Base-by-base conservation (phyloP, 2,113 vertebrate genomes). In the Eclectus roratus region DNA sequence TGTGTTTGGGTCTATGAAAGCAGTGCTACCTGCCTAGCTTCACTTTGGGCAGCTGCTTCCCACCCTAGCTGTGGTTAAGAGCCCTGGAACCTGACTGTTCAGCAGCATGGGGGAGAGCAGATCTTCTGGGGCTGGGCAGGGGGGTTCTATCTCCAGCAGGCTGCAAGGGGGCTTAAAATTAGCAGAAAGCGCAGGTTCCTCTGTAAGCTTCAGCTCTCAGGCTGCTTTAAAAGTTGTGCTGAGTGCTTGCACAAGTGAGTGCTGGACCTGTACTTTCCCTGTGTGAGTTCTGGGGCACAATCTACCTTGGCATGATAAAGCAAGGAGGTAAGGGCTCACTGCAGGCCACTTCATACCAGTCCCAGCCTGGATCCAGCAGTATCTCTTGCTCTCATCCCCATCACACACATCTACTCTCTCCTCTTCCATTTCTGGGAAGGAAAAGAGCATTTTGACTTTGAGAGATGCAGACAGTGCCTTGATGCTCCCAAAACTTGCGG, bases 31-130 rank as follows among this genome's bases (percentile, higher is more conserved):
- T 21, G 44, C 2, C 46, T 65, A 46, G 46, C 33, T 33, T 18
- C 1, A 2, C 18, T 53, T 12, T 10, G 47, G 56, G 41, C 14
- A 19, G 17, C n/a, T 0, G 2, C 39, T 37, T 61, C 73, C 37
- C 46, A 35, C 13, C 44, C 13, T 17, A 1, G 28, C 6, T 3
- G 37, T 11, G 21, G 21, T 33, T 25, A 13, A 13, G 33, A 78
- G 37, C 46, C 39, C 17, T 31, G 46, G 73, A 46, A 61, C 33
- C 37, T 35, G 44, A 33, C 37, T 6, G 72, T 18, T 53, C 63
- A 13, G 13, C 31, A 20, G 7, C 2, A 2, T 31, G 4, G 27
- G 27, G 44, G 46, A 60, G 13, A 69, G 53, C 35, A 58, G 52
- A 35, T 35, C 39, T 31, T n/a, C 47, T 37, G 27, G 27, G 81